Conservation (phyloP, 1,140 invertebrate species). For the Pseudachorutes palmiensis region DNA sequence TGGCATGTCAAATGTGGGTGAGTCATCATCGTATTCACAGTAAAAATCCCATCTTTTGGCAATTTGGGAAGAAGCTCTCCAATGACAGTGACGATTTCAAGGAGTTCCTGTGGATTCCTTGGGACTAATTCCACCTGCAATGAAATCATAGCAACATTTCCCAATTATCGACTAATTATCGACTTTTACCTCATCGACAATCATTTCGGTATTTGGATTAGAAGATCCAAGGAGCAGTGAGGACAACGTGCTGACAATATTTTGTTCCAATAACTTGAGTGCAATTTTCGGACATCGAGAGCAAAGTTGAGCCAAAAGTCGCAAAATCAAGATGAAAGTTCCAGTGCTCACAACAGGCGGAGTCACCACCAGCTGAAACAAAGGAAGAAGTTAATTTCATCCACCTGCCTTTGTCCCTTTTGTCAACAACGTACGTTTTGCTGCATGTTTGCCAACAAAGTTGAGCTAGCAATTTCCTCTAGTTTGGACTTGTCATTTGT, state of each 20-base stretch:
- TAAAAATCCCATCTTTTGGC: slow-evolving; percentile 87
- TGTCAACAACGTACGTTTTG: slow-evolving; percentile 58
- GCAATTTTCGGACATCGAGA: slow-evolving; percentile 86
- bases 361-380: slow-evolving; percentile 70
- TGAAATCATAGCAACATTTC: neutral
- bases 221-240: slow-evolving; percentile 80
- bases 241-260: slow-evolving; percentile 87
- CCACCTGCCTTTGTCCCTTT: neutral
- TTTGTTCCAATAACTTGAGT: slow-evolving; percentile 79
- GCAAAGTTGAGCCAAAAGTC: slow-evolving; percentile 93
- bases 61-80: slow-evolving; percentile 91
- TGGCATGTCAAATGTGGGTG: slow-evolving; percentile 52
- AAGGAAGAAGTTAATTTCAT: slow-evolving; percentile 21
- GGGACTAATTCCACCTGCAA: slow-evolving; percentile 70
- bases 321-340: slow-evolving; percentile 90
- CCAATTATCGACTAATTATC: neutral
- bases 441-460: slow-evolving; percentile 84
- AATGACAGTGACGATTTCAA: slow-evolving; percentile 91
- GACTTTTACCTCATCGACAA: slow-evolving; percentile 37
- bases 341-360: slow-evolving; percentile 84
- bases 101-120: slow-evolving; percentile 86
- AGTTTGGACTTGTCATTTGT: slow-evolving; percentile 81
- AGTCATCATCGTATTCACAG: slow-evolving; percentile 77
- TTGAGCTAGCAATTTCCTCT: slow-evolving; percentile 89
- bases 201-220: slow-evolving; percentile 46